Conservation (phyloP, 2,888 invertebrate genomes). For the Cerceris ruficornis region DNA sequence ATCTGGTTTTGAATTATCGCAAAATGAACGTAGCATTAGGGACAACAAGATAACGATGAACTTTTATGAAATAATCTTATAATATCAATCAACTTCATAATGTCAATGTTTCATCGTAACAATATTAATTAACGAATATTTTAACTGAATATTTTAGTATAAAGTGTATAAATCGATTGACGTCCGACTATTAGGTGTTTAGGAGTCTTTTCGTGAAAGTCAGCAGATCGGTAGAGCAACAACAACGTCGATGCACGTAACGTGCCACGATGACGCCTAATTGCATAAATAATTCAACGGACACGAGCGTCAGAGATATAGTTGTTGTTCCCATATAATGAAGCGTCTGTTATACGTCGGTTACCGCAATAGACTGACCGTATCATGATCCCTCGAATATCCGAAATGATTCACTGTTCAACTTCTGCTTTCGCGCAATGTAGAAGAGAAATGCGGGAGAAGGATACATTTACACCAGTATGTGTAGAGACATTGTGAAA, state of each 20-base stretch:
- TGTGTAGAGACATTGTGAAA: no score
- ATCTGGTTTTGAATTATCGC: no score
- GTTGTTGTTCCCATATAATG: conserved; percentile 72
- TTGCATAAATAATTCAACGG: conserved; percentile 79
- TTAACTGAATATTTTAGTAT: no score
- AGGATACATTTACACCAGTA: no score
- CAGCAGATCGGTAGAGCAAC: conserved; percentile 1
- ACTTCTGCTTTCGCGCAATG: not conserved
- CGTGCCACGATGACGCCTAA: conserved; percentile 72
- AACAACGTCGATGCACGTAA: conserved; percentile 45
- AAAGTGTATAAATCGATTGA: not conserved
- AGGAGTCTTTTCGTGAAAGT: conserved; percentile 19
- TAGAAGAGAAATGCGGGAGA: no score
- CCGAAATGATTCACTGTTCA: conserved; percentile 37
- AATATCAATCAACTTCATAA: no score
- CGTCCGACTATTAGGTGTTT: not conserved
- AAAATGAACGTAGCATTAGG: no score
- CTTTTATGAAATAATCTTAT: no score
- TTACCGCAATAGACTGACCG: conserved; percentile 64
- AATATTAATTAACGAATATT: no score
- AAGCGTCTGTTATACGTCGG: conserved; percentile 73
- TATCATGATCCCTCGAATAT: conserved; percentile 58
- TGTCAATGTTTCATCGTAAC: no score
- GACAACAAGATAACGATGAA: no score
- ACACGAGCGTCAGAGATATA: conserved; percentile 66